Evolutionary conservation across 2,797 vertebrate genomes (phyloP), one percentile per base, ranked within the genome.

Genomic region (Lycodopsis pacificus): DNA sequence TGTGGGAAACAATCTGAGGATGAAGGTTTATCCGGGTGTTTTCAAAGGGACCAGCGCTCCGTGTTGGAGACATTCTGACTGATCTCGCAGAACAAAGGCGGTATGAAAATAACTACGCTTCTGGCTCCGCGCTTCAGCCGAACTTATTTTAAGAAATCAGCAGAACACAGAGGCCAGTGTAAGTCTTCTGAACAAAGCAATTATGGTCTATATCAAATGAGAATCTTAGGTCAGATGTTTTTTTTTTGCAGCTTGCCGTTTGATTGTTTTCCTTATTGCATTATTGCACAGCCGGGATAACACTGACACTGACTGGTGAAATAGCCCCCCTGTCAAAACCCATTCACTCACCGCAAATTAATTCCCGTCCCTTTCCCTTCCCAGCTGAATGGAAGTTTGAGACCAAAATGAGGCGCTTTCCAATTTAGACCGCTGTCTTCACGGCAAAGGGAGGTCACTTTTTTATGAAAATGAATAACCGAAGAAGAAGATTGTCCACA

Each of bases 21-120:
- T 86, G 84, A 89, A 81, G 80, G 77, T 85, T 83, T 76, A 86
- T 82, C 79, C 30, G n/a, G 81, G 82, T 75, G 77, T 32, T 88
- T 91, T 92, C 88, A 89, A 84, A 92, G 79, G 86, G 49, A 71
- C 80, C 30, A 25, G 65, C 74, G 77, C 76, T 89, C 71, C 59
- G 63, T 79, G 84, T 77, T 79, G 80, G 76, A 87, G 82, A 90
- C 83, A 77, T 83, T 80, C 83, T 80, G 85, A 88, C 83, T 92
- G 91, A 92, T 92, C 86, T 90, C 1, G 14, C 66, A 81, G 88
- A 92, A 92, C 88, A 93, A 91, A 93, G 87, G 75, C 66, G 0
- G 63, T 66, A 83, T 86, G 84, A 88, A 87, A 88, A 90, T 82
- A 90, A 84, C 77, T 78, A 20, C 14, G 73, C 90, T 84, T 66